Evolutionary conservation across 1,140 invertebrate genomes (phyloP), one percentile per base, ranked within the genome.

Genomic region (Cylas formicarius): DNA sequence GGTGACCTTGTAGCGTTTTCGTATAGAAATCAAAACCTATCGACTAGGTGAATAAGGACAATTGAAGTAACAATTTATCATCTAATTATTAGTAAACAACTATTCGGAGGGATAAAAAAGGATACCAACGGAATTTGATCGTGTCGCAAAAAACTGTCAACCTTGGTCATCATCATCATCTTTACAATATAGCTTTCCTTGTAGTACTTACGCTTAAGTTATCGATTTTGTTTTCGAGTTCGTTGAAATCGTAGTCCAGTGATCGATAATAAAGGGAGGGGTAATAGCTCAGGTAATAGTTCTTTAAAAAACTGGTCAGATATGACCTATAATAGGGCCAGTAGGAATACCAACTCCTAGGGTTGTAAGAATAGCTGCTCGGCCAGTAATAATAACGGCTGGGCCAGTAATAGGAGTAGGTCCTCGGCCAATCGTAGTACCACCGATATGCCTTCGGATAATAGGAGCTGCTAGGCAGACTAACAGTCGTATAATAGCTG

Each of bases 401-500:
- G 28, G 45, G 43, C 47, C 28, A 41, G 32, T 52, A 54, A 14
- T 32, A 39, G 36, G 41, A 34, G 24, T 55, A 57, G 13, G 41
- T 44, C 23, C 46, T 53, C 11, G 51, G 46, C 45, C 45, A 53
- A 23, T 44, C 38, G 38, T 56, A 58, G 40, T 45, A 45, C 51
- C 48, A 50, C 18, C 47, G 33, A 37, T 47, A 44, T 8, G 38
- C 21, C 36, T 47, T 56, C 2, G 53, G 53, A 13, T 43, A 53
- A 29, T 50, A 55, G 6, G 32, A 42, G 29, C 41, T 32, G 43
- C 40, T 56, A 11, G 53, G 47, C 18, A 54, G 36, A 23, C 44
- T 55, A 27, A 52, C 41, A n/a, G 47, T 45, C 9, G 23, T 44
- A 34, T 55, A 55, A 36, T 53, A 54, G 48, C 54, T 53, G 20